A percentile compares a stretch with the other conserved stretches of the same genome.
Conservation (phyloP, 2,113 vertebrate genomes). For the Morone saxatilis region DNA sequence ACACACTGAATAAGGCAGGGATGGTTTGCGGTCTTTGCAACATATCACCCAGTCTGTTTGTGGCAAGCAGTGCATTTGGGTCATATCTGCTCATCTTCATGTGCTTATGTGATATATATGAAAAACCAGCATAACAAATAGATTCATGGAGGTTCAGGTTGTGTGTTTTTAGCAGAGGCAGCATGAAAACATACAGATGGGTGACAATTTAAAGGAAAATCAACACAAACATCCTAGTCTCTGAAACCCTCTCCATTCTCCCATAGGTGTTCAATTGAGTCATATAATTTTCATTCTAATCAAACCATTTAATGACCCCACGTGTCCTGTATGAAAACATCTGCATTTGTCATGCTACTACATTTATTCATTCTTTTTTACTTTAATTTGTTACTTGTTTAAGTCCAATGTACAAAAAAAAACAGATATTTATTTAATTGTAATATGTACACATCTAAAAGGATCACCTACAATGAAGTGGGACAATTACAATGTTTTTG, state of each 20-base stretch:
- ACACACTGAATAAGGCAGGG: conserved; percentile 68
- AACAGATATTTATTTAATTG: neutral
- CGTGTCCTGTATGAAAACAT: no score
- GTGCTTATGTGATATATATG: conserved; percentile 11
- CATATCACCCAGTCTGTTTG: conserved; percentile 70
- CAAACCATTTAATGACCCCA: no score
- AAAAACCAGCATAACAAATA: conserved; percentile 6
- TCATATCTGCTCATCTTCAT: conserved; percentile 11
- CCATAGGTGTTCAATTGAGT: no score
- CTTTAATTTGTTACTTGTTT: neutral
- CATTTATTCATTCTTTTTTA: no score
- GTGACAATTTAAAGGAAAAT: no score
- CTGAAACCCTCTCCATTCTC: no score
- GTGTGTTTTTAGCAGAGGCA: neutral
- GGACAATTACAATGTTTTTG: neutral
- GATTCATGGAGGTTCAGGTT: neutral
- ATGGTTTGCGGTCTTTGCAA: conserved; percentile 64
- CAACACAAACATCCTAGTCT: no score
- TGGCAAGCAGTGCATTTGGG: conserved; percentile 19
- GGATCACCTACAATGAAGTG: neutral
- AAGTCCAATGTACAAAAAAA: neutral
- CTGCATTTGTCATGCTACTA: no score
- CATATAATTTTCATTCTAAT: no score
- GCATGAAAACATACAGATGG: neutral
- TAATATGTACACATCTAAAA: neutral